phyloP scores from a whole-genome alignment of 2,797 vertebrate genomes.

The Cossypha niveicapilla region DNA sequence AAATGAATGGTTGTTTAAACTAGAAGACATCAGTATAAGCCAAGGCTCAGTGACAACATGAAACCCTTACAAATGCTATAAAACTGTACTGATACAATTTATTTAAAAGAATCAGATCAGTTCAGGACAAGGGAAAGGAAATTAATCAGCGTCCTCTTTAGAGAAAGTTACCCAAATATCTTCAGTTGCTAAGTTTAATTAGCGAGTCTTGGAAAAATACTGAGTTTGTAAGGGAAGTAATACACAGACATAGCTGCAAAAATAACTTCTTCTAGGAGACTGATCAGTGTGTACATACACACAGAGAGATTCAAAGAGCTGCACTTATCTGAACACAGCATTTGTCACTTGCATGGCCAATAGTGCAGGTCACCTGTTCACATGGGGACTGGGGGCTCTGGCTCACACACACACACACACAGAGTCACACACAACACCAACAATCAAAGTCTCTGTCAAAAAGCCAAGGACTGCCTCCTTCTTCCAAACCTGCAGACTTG shows the following conservation, averaged over 20 bases:
- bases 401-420: not conserved
- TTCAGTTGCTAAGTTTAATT: not conserved
- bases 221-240: not conserved
- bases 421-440: not conserved
- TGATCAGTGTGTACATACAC: not conserved
- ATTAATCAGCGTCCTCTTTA: not conserved
- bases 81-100: not conserved
- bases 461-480: not conserved
- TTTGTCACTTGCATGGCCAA: not conserved
- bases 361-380: not conserved
- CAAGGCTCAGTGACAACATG: not conserved
- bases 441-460: not conserved
- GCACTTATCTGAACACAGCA: not conserved
- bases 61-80: not conserved
- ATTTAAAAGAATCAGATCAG: not conserved
- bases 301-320: not conserved
- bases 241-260: not conserved
- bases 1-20: not conserved
- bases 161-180: not conserved
- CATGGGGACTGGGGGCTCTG: not conserved
- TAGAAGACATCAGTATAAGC: not conserved
- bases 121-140: not conserved
- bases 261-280: not conserved
- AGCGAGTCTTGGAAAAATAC: not conserved
- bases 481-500: not conserved